Percentiles rank a stretch among this genome's conserved stretches.
phyloP scores from a whole-genome alignment of 2,888 invertebrate species.

The Meandrusa payeni region DNA sequence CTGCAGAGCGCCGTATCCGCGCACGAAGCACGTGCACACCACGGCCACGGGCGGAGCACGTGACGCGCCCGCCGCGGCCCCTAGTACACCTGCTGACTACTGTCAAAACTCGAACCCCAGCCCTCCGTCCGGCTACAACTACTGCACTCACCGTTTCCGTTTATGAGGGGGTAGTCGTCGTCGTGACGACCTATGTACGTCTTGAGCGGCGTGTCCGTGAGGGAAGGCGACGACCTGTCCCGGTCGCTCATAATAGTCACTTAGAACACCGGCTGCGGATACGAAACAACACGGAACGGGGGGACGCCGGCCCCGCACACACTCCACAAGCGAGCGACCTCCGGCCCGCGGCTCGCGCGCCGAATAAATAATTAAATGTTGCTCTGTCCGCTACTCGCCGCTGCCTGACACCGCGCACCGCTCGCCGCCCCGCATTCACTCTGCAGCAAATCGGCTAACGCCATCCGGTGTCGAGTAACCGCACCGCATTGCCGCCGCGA shows the following conservation, averaged over 20 bases:
- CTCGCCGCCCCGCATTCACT: conserved; percentile 29
- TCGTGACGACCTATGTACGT: conserved; percentile 92
- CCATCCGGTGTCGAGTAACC: conserved; percentile 22
- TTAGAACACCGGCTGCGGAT: conserved; percentile 57
- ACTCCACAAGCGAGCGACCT: conserved; percentile 74
- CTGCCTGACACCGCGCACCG: conserved; percentile 31
- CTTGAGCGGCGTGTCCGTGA: conserved; percentile 93
- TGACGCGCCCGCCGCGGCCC: conserved; percentile 34
- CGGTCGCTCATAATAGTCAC: conserved; percentile 93
- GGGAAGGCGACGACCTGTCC: conserved; percentile 93
- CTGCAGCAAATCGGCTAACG: conserved; percentile 31
- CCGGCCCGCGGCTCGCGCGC: conserved; percentile 79
- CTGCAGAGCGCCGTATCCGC: conserved; percentile 28
- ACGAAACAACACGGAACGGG: conserved; percentile 61
- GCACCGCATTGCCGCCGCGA: conserved; percentile 15
- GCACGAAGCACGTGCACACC: conserved; percentile 32
- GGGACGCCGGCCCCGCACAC: conserved; percentile 69
- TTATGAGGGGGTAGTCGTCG: conserved; percentile 89
- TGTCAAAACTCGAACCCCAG: conserved; percentile 33
- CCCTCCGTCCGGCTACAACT: conserved; percentile 29
- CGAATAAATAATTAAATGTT: conserved; percentile 61
- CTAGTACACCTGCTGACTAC: conserved; percentile 34
- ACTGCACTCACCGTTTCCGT: conserved; percentile 84
- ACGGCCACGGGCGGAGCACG: conserved; percentile 36
- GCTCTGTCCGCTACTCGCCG: conserved; percentile 32